Evolutionary conservation across 2,888 invertebrate species (phyloP), one percentile per base, ranked within the genome.

Genomic region (Cistogaster globosa): DNA sequence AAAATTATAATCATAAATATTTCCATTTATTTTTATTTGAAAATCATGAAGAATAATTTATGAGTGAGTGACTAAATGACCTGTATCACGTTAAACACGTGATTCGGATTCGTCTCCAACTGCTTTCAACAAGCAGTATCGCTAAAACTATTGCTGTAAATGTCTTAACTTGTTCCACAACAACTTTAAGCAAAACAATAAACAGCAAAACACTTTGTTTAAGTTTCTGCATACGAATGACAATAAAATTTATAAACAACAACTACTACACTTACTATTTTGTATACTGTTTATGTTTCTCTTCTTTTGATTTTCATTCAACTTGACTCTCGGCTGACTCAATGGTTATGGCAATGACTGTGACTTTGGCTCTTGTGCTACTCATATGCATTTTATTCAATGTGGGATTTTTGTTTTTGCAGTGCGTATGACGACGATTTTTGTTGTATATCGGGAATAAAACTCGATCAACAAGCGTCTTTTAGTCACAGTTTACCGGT

Each of bases 401-500:
- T 53, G 38, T 68, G 38, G 72, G n/a, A 60, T 51, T 68, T 16
- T 26, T 26, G 26, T 26, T 32, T 32, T 89, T 88, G 84, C 83
- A 77, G 84, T 86, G 87, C 86, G 84, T 85, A 85, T 76, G 82
- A 85, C 55, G 53, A 85, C 55, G 53, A 76, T 72, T 82, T 85
- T 69, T 71, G 75, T 79, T 82, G 82, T 85, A 82, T 78, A 89
- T 89, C 89, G 91, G 91, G 92, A 93, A 93, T 93, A 93, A 93
- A 93, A 93, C 92, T 92, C 92, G 92, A 91, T 91, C 90, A 90
- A 89, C 91, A 88, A 89, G 87, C 89, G 90, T 90, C 89, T 92
- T 91, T 90, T 90, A 92, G 92, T 90, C 92, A 93, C 93, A 93
- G 93, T 93, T 92, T 91, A 92, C 91, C 92, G 91, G 91, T 92